phyloP scores from a whole-genome alignment of 2,797 vertebrate species.

The Eutrigla gurnardus region DNA sequence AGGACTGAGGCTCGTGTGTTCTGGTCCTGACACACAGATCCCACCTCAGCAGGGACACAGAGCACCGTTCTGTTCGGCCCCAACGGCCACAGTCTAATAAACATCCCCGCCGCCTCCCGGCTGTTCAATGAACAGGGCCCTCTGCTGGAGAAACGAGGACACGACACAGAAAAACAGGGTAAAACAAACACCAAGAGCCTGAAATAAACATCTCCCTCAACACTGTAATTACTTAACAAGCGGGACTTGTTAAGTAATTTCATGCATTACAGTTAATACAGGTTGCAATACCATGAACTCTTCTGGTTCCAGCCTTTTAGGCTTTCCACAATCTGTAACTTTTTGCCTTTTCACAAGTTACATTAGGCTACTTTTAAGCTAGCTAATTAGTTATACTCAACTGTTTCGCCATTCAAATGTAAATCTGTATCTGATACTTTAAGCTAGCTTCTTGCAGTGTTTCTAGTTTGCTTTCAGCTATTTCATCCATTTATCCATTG shows the following conservation, averaged over 20 bases:
- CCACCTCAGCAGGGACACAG: constrained; percentile 75
- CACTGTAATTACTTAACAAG: neutral
- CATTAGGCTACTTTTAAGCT: constrained; percentile 4
- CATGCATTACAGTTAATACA: neutral
- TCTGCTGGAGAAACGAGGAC: constrained; percentile 59
- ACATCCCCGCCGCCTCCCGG: constrained; percentile 34
- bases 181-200: neutral
- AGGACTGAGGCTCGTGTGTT: constrained; percentile 80
- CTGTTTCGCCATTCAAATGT: neutral
- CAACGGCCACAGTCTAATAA: constrained; percentile 63
- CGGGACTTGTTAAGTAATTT: neutral
- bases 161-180: neutral
- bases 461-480: neutral
- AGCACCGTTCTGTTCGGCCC: constrained; percentile 75
- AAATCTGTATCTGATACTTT: neutral
- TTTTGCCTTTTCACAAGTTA: neutral
- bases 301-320: neutral
- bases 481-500: neutral
- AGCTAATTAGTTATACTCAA: neutral
- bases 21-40: constrained; percentile 73
- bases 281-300: neutral
- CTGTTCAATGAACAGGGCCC: constrained; percentile 36
- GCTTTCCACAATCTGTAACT: neutral
- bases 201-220: constrained; percentile 20
- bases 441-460: neutral